These are phyloP conservation scores for Prinia subflava DNA, from an alignment of 2,113 vertebrate genomes.

Conservation along the genomic window DNA sequence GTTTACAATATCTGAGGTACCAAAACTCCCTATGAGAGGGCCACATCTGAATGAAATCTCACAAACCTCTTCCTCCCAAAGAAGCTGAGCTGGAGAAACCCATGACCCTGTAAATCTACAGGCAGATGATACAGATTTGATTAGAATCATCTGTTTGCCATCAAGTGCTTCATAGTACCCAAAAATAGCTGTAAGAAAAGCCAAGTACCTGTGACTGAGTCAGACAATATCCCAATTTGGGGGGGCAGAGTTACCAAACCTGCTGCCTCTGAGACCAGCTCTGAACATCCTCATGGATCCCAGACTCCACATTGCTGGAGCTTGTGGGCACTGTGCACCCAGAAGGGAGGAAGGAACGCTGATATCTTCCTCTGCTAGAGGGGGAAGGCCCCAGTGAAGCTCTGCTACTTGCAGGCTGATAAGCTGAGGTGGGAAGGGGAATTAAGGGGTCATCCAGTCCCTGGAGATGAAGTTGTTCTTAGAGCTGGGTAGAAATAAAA, in stretches of 20 bases:
- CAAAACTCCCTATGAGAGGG: not conserved
- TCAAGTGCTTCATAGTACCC: not conserved
- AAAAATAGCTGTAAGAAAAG: not conserved
- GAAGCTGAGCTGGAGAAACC: not conserved
- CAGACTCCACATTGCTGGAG: rapidly evolving
- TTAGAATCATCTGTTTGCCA: not conserved
- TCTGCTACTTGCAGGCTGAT: not conserved
- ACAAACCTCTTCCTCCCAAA: not conserved
- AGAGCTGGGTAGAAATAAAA: not conserved
- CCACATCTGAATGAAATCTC: not conserved
- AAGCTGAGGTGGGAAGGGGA: not conserved
- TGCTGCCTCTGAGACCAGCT: not conserved
- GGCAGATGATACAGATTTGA: not conserved
- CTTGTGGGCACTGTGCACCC: rapidly evolving
- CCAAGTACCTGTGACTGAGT: not conserved
- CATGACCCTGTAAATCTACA: not conserved
- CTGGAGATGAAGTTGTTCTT: not conserved
- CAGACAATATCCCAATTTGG: not conserved
- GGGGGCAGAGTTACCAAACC: not conserved
- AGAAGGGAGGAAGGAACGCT: not conserved
- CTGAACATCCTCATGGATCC: not conserved
- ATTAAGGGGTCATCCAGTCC: rapidly evolving
- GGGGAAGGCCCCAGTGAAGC: not conserved
- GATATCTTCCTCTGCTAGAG: not conserved
- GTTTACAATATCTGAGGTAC: not conserved